Conservation (phyloP, 35 echinoderm and acorn worm genomes). For the Apostichopus japonicus region DNA sequence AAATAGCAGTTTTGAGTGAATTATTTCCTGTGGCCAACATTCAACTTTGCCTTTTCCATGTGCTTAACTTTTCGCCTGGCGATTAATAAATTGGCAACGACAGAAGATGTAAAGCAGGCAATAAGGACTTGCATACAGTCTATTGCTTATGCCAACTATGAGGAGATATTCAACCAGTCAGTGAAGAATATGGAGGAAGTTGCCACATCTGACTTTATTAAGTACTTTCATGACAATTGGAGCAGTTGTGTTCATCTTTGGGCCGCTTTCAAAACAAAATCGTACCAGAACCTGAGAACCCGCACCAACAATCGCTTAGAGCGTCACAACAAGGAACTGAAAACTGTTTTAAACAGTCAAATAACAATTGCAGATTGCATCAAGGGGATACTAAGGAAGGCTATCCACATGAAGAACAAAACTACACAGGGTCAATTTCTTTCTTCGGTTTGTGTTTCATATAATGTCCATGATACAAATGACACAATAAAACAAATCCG, state of each 20-base stretch:
- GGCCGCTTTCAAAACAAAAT: conserved; percentile 17
- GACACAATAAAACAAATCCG: not conserved
- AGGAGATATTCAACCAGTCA: conserved; percentile 17
- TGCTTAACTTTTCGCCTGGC: conserved; percentile 13
- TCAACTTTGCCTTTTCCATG: conserved; percentile 19
- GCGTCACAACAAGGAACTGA: conserved; percentile 21
- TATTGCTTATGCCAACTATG: conserved; percentile 9
- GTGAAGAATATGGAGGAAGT: not conserved
- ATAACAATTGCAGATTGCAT: conserved; percentile 33
- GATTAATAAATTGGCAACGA: conserved; percentile 11
- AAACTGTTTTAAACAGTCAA: not conserved
- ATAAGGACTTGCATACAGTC: conserved; percentile 25
- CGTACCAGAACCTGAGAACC: not conserved
- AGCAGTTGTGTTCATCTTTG: conserved; percentile 21
- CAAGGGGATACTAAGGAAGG: not conserved
- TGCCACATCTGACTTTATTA: not conserved
- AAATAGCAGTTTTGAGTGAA: conserved; percentile 7
- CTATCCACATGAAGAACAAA: not conserved
- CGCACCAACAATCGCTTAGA: conserved; percentile 43
- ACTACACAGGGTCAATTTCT: not conserved
- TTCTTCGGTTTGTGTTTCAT: not conserved
- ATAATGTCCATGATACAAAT: conserved; percentile 42
- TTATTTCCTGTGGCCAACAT: conserved; percentile 1
- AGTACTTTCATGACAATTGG: conserved; percentile 34
- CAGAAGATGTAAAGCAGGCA: conserved; percentile 13